Conservation (phyloP, 2,113 vertebrate species). For the Corydoras sp. region DNA sequence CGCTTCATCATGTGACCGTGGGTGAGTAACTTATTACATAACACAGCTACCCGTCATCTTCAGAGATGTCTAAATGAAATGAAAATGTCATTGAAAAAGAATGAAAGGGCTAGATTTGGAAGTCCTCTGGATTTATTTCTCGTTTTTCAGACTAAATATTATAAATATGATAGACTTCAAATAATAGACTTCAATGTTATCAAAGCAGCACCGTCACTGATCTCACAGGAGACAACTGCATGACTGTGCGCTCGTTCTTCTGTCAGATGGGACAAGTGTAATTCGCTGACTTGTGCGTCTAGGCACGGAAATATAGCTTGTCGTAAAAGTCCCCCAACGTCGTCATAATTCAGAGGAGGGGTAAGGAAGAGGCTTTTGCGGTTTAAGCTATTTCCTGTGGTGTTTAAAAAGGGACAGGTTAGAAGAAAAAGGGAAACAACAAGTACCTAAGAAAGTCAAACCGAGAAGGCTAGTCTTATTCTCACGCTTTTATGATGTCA, state of each 20-base stretch:
- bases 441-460: not conserved
- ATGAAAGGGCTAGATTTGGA: no score
- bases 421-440: not conserved
- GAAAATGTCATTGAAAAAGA: not conserved
- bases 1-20: not conserved
- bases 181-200: not conserved
- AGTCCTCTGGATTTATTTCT: not conserved
- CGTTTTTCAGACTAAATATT: not conserved
- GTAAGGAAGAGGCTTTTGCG: conserved; percentile 35
- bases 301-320: not conserved
- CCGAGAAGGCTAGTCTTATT: not conserved
- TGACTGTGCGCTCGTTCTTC: no score
- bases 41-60: not conserved
- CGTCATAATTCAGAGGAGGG: not conserved
- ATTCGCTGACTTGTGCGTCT: no score
- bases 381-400: conserved; percentile 20
- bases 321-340: not conserved
- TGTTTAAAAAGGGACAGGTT: conserved; percentile 3
- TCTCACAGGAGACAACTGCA: no score
- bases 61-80: not conserved
- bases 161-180: no score
- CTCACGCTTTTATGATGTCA: no score
- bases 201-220: not conserved
- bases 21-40: not conserved
- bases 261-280: no score